Evolutionary conservation across 2,888 invertebrate genomes (phyloP), one percentile per base, ranked within the genome.

Genomic region (Chorisops tibialis): DNA sequence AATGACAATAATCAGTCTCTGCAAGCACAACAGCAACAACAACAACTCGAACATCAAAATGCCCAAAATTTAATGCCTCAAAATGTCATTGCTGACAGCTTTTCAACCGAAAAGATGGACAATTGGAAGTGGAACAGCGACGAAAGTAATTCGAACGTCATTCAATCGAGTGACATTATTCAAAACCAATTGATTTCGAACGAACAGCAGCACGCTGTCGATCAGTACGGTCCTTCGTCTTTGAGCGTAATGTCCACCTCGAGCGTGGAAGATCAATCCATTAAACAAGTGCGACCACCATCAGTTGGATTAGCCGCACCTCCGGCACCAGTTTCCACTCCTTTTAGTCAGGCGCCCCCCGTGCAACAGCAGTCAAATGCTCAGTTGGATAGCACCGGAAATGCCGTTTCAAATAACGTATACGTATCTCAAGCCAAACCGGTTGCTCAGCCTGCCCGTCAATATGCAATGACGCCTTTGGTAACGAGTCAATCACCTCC

Each of bases 71-170:
- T 22, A 1, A 5, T 37, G 7, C 9, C 63, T 48, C 50, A 60
- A 16, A 81, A 81, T 74, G 73, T 79, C 16, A 80, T 84, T 67
- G 81, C 81, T 62, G 85, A 86, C 67, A 84, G 84, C 70, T 85
- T 87, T 74, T 79, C 76, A 14, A 74, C 79, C 7, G 77, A 76
- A 47, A 52, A 56, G 19, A 79, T 79, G 50, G 82, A 84, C 66
- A 79, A 80, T 43, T 87, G 86, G 86, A 84, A 83, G 71, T 87
- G 85, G 86, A 75, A 81, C 4, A 77, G 79, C 69, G 84, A 84
- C 59, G 82, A 83, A 39, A 54, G 39, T 30, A 35, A 21, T 24
- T 63, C 68, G 51, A 66, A 65, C 73, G 61, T 65, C 65, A 18
- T 67, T 66, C 68, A 67, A 61, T 65, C 59, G 52, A 71, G 66